Percentiles rank a stretch among this genome's conserved stretches.
Evolutionary conservation across 2,113 vertebrate genomes (phyloP).

Genomic region (Anhinga anhinga): DNA sequence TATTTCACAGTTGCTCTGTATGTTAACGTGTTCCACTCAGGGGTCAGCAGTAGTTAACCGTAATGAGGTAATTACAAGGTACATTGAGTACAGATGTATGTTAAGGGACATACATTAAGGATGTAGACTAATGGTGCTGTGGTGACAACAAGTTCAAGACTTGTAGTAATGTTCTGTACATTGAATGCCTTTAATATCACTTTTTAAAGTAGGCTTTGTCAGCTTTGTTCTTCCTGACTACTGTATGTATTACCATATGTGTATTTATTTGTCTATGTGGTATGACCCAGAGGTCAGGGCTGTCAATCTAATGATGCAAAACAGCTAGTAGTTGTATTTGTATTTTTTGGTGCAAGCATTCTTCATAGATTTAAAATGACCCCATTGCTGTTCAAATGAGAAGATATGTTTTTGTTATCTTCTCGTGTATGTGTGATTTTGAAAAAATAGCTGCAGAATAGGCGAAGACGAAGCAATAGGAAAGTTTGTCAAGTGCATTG

Average conservation of each 20-base stretch:
- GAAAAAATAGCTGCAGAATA: background rate
- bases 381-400: background rate
- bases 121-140: background rate
- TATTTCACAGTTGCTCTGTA: slow-evolving; percentile 35
- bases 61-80: slow-evolving; percentile 70
- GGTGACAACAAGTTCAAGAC: slow-evolving; percentile 32
- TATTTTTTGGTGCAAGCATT: background rate
- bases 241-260: background rate
- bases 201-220: background rate
- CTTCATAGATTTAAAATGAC: background rate
- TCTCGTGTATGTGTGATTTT: background rate
- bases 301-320: background rate
- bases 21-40: slow-evolving; percentile 29
- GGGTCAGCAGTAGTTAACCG: slow-evolving; percentile 58
- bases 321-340: background rate
- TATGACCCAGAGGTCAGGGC: background rate
- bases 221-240: background rate
- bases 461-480: background rate
- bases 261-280: background rate
- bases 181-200: background rate
- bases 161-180: background rate
- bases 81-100: slow-evolving; percentile 64
- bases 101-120: slow-evolving; percentile 52
- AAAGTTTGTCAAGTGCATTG: background rate
- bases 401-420: background rate